Evolutionary conservation across 2,113 vertebrate species (phyloP), one percentile per base, ranked within the genome.

Genomic region (Tretioscincus oriximinensis): DNA sequence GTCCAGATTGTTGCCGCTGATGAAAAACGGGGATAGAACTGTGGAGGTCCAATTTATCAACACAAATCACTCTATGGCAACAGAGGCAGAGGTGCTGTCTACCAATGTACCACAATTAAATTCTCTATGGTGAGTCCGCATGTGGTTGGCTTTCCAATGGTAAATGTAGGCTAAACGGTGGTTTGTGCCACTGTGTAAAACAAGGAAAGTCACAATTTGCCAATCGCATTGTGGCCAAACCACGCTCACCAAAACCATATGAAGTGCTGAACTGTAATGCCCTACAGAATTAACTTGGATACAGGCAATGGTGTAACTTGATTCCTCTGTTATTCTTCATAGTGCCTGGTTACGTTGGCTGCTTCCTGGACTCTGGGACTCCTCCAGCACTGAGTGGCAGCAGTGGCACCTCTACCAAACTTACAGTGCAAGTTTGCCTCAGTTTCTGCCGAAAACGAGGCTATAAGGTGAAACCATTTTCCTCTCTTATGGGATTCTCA

Each of bases 311-410:
- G 7, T 24, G 14, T 79, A 45, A 79, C 16, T 47, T 2, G 31
- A 51, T 8, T 31, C 54, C 64, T 73, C 16, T 69, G 21, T 76
- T 47, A 8, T 72, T 26, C 66, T 35, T 28, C 58, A 14, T 85
- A 94, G 93, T 94, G 92, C 93, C 94, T 0, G 93, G 93, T 4
- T 95, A 95, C 65, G 45, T 94, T 9, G 94, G 94, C 28, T 95
- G 94, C 80, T 95, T 94, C 64, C 2, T 92, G 70, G 94, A 95
- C 71, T 93, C 89, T 0, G 93, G 94, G 21, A 78, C 88, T 11
- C 93, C 94, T 24, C 91, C 94, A 0, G 90, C 93, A 8, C 85
- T 95, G 78, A 91, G 89, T 0, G 94, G 94, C 3, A 90, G 88
- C 81, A 94, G 93, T 0, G 94, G 93, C 47, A 94, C 94, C 26